Percentiles rank a stretch among this genome's conserved stretches.
Conservation (phyloP, 2,797 vertebrate species). For the Cuniculus paca region DNA sequence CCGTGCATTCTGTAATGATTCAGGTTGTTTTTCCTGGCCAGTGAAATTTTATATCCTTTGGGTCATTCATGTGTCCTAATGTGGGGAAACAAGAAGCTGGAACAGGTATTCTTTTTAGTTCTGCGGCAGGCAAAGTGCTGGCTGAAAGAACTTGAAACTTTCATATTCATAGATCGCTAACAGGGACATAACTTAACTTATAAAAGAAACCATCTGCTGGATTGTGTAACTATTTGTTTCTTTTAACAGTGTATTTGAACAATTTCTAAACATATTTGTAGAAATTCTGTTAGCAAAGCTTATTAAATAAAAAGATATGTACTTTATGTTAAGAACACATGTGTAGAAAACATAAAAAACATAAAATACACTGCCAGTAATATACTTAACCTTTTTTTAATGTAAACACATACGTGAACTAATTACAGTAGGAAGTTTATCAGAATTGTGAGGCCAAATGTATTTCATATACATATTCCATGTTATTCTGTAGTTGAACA, state of each 20-base stretch:
- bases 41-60: background rate
- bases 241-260: background rate
- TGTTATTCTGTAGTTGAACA: background rate
- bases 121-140: background rate
- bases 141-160: background rate
- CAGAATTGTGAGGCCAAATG: background rate
- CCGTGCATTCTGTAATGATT: background rate
- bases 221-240: background rate
- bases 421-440: background rate
- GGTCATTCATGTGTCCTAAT: slow-evolving; percentile 52
- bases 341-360: background rate
- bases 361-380: background rate
- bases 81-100: slow-evolving; percentile 36
- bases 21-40: rapidly evolving
- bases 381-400: background rate
- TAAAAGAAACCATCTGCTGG: background rate
- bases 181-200: background rate
- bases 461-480: background rate
- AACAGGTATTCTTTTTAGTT: background rate
- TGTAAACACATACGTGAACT: background rate
- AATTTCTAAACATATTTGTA: background rate
- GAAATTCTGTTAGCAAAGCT: background rate
- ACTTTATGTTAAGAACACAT: background rate
- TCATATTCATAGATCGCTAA: background rate
- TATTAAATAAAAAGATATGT: background rate